phyloP scores from a whole-genome alignment of 2,113 vertebrate species.

The Cygnus atratus region DNA sequence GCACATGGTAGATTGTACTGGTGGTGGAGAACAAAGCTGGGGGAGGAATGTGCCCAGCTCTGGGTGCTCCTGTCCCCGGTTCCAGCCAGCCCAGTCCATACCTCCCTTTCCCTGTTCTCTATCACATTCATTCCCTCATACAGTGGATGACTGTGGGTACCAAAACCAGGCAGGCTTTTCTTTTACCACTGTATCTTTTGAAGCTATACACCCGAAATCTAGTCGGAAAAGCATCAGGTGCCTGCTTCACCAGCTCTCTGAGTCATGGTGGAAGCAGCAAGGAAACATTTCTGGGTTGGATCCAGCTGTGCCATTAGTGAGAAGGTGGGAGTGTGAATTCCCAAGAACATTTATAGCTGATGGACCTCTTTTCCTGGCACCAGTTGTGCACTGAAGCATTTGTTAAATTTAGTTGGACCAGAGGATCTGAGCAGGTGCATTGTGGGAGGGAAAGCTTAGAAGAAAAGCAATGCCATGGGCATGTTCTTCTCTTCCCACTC shows the following conservation, averaged over 20 bases:
- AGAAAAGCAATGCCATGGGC: neutral
- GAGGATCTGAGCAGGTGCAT: neutral
- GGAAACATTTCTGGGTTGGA: constrained; percentile 21
- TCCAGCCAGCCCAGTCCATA: neutral
- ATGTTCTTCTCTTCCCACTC: neutral
- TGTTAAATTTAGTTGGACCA: constrained; percentile 44
- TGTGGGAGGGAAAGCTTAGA: neutral
- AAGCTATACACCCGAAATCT: neutral
- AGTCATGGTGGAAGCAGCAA: neutral
- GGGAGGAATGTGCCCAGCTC: neutral
- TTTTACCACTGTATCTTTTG: neutral
- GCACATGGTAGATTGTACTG: neutral
- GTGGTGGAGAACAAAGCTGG: neutral
- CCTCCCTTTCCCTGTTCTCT: neutral
- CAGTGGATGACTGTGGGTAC: fast-evolving
- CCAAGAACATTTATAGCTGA: constrained; percentile 27
- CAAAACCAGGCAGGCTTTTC: neutral
- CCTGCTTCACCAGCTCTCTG: neutral
- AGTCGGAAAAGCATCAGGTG: neutral
- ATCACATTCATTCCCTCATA: neutral
- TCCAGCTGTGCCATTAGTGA: constrained; percentile 48
- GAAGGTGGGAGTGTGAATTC: constrained; percentile 36
- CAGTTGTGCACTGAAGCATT: constrained; percentile 6
- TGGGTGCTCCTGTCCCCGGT: neutral
- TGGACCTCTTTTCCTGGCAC: constrained; percentile 18